Conservation (phyloP, 2,888 invertebrate species). For the Diplazon laetatorius region DNA sequence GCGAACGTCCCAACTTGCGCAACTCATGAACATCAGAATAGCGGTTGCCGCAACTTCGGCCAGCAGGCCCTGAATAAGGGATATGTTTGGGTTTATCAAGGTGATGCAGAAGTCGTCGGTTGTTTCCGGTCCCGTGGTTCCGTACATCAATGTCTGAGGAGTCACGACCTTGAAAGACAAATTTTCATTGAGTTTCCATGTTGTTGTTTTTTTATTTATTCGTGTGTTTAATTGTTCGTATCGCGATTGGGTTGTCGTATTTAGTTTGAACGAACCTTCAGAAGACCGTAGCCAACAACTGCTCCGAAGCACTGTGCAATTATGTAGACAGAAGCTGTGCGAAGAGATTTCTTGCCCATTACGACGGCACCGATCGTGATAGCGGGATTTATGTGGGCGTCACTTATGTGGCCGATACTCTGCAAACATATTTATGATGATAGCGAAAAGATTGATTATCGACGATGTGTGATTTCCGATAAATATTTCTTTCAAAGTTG, state of each 20-base stretch:
- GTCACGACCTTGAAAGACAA: slow-evolving; percentile 75
- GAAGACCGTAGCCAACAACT: slow-evolving; percentile 87
- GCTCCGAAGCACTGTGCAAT: slow-evolving; percentile 87
- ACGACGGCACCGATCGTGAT: slow-evolving; percentile 87
- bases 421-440: slow-evolving; percentile 77
- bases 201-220: neutral
- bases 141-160: slow-evolving; percentile 70
- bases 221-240: too few species aligned
- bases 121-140: neutral
- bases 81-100: slow-evolving; percentile 64
- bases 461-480: neutral
- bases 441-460: neutral
- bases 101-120: slow-evolving; percentile 71
- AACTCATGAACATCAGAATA: slow-evolving; percentile 86
- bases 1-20: slow-evolving; percentile 89
- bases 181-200: neutral
- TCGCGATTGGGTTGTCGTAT: too few species aligned
- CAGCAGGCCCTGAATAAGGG: slow-evolving; percentile 84
- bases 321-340: slow-evolving; percentile 86
- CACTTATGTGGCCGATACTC: slow-evolving; percentile 90
- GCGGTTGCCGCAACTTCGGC: slow-evolving; percentile 87
- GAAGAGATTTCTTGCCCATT: slow-evolving; percentile 84
- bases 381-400: slow-evolving; percentile 90
- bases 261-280: slow-evolving; percentile 83
- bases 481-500: neutral